Conservation (phyloP, 2,113 vertebrate species). For the Origma solitaria region DNA sequence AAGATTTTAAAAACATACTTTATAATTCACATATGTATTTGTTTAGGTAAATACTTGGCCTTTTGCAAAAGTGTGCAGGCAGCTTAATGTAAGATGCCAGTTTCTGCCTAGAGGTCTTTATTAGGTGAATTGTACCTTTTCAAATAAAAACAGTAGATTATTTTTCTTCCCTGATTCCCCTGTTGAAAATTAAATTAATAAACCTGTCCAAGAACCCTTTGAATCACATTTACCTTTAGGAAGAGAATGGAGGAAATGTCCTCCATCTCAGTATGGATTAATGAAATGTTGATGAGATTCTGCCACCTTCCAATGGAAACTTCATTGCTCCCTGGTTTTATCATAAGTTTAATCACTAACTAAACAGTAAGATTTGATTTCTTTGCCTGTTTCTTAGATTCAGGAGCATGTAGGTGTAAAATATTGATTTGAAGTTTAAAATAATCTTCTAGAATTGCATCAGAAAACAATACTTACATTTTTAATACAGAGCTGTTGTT, state of each 20-base stretch:
- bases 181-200: background rate
- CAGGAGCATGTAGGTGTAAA: background rate
- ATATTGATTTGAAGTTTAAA: background rate
- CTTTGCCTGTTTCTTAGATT: background rate
- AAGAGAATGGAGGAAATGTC: background rate
- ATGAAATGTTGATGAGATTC: background rate
- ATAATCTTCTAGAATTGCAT: background rate
- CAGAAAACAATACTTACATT: background rate
- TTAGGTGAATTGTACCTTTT: background rate
- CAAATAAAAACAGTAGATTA: background rate
- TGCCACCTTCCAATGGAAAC: background rate
- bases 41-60: background rate
- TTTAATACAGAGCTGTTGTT: background rate
- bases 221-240: background rate
- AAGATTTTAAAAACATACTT: background rate
- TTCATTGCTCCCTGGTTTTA: background rate
- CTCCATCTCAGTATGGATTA: background rate
- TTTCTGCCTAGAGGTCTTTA: background rate
- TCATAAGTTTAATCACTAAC: background rate
- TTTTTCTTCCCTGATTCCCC: background rate
- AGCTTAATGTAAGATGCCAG: background rate
- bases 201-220: background rate
- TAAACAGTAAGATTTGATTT: background rate
- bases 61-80: background rate
- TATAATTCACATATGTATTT: background rate